A percentile compares a stretch with the other conserved stretches of the same genome.
Evolutionary conservation across 2,888 invertebrate species (phyloP).

Genomic region (Drosophila paracracens): DNA sequence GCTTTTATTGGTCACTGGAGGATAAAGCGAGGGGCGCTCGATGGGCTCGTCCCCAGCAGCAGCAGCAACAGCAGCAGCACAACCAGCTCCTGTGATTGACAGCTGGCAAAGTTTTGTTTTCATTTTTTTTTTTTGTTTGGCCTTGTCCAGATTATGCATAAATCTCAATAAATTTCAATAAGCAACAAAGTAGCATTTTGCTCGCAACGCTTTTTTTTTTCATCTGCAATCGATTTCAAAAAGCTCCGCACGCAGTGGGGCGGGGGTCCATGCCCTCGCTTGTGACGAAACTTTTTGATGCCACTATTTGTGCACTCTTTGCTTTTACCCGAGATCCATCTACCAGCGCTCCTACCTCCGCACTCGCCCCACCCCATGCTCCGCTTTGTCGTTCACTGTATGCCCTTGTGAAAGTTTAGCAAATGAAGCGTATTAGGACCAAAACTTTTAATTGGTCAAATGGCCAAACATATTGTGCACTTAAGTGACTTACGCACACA

Average conservation of each 20-base stretch:
- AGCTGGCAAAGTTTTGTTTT: slow-evolving; percentile 69
- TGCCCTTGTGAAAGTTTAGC: slow-evolving; percentile 67
- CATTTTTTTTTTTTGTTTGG: slow-evolving; percentile 20
- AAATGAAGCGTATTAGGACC: slow-evolving; percentile 82
- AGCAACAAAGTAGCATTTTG: slow-evolving; percentile 59
- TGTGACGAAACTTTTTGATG: slow-evolving; percentile 56
- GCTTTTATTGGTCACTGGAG: slow-evolving; percentile 78
- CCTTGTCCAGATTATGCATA: slow-evolving; percentile 73
- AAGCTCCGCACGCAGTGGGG: slow-evolving; percentile 4
- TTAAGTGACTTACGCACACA: slow-evolving; percentile 70
- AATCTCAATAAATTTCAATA: slow-evolving; percentile 81
- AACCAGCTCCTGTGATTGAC: slow-evolving; percentile 68
- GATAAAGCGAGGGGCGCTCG: slow-evolving; percentile 38
- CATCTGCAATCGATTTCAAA: slow-evolving; percentile 12
- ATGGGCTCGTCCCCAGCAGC: not conserved
- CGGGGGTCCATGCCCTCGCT: slow-evolving; percentile 8
- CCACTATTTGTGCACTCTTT: slow-evolving; percentile 25
- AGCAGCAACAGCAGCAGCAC: not conserved
- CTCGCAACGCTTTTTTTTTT: not conserved
- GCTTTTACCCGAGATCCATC: slow-evolving; percentile 10
- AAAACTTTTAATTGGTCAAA: slow-evolving; percentile 83
- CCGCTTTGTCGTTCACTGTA: slow-evolving; percentile 4
- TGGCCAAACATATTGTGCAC: slow-evolving; percentile 75
- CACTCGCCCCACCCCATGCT: not conserved
- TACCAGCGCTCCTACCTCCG: not conserved